These are phyloP conservation scores for Mayetiola destructor DNA, from an alignment of 2,888 invertebrate species.

Conservation along the genomic window DNA sequence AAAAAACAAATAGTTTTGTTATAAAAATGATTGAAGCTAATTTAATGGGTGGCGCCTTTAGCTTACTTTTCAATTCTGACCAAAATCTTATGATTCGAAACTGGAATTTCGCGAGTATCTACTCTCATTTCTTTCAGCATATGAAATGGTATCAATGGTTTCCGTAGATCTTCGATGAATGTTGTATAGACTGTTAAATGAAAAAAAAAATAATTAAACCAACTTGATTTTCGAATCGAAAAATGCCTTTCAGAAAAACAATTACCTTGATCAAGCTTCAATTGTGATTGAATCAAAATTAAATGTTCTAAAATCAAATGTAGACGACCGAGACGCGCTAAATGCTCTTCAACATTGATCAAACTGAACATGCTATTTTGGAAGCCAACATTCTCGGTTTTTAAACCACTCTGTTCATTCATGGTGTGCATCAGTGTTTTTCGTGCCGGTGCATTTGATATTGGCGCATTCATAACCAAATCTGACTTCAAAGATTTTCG, in stretches of 20 bases:
- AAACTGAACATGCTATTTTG: slow-evolving; percentile 31
- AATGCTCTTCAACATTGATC: slow-evolving; percentile 23
- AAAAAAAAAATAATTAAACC: not conserved
- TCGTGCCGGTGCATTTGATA: not conserved
- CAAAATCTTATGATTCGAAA: slow-evolving; percentile 27
- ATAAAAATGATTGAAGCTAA: not conserved
- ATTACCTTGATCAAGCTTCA: slow-evolving; percentile 29
- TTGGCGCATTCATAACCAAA: not conserved
- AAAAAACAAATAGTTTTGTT: not conserved
- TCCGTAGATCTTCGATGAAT: slow-evolving; percentile 27
- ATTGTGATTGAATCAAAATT: slow-evolving; percentile 29
- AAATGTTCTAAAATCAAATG: slow-evolving; percentile 32
- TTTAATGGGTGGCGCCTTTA: too few species aligned
- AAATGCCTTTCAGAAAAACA: not conserved
- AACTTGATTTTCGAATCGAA: not conserved
- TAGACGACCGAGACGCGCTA: slow-evolving; percentile 30
- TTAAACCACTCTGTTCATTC: not conserved
- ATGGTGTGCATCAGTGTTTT: slow-evolving; percentile 6
- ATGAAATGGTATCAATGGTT: slow-evolving; percentile 21
- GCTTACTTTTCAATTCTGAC: slow-evolving; percentile 27
- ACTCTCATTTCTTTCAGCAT: slow-evolving; percentile 23
- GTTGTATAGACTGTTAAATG: slow-evolving; percentile 25
- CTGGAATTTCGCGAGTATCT: slow-evolving; percentile 29
- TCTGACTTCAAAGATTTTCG: slow-evolving; percentile 27
- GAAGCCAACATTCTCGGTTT: slow-evolving; percentile 24